Percentiles rank a stretch among this genome's conserved stretches.
Evolutionary conservation across 2,888 invertebrate genomes (phyloP).

Genomic region (Chromoteleia sp.): DNA sequence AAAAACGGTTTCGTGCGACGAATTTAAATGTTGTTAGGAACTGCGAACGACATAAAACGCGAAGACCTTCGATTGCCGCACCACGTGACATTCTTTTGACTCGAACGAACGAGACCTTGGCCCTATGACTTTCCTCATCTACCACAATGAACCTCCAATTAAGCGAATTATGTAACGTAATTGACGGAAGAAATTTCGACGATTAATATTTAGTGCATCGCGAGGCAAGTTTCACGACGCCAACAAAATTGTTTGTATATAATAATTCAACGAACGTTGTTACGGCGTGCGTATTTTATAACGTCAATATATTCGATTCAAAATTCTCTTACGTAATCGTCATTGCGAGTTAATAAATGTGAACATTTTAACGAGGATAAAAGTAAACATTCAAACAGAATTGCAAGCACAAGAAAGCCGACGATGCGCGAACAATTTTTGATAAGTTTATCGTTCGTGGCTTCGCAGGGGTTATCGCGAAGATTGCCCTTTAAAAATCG

Average conservation of each 20-base stretch:
- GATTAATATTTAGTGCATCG: constrained; percentile 22
- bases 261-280: too few relatives aligned
- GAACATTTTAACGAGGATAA: constrained; percentile 3
- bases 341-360: constrained; percentile 14
- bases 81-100: constrained; percentile 58
- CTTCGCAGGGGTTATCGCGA: constrained; percentile 49
- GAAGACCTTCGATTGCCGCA: constrained; percentile 53
- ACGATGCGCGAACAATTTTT: constrained; percentile 49
- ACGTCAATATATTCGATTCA: too few relatives aligned
- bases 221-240: too few relatives aligned
- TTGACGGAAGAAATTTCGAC: constrained; percentile 49
- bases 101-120: constrained; percentile 59
- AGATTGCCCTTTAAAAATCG: constrained; percentile 48
- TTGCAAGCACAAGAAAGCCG: constrained; percentile 3
- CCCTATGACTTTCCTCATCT: constrained; percentile 64
- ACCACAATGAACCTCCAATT: constrained; percentile 56
- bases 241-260: too few relatives aligned
- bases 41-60: constrained; percentile 34
- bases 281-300: too few relatives aligned
- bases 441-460: constrained; percentile 56
- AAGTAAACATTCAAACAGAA: not conserved
- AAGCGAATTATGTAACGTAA: constrained; percentile 37
- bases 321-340: too few relatives aligned
- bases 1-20: constrained; percentile 44
- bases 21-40: constrained; percentile 63